Evolutionary conservation across 1,140 invertebrate genomes (phyloP).

Genomic region (Euborellia annulipes): DNA sequence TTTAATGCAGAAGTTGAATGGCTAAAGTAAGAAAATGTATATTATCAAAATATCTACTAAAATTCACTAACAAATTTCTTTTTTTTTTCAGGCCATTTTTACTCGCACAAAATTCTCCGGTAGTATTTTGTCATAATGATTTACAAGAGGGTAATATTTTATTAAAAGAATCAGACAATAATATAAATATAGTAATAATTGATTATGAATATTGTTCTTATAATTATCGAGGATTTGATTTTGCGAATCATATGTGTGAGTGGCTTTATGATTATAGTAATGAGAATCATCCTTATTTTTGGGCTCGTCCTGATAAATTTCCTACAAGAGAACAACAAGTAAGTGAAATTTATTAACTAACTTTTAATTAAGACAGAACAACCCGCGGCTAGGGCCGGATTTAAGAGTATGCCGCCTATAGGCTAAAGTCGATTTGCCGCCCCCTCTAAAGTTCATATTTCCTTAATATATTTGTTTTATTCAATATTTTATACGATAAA

Average conservation of each 20-base stretch:
- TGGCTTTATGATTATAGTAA: constrained; percentile 86
- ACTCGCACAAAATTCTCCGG: constrained; percentile 42
- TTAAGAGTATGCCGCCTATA: no score
- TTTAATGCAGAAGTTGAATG: constrained; percentile 4
- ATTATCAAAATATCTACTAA: no score
- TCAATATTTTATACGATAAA: no score
- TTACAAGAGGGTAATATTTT: constrained; percentile 77
- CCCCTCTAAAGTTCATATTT: no score
- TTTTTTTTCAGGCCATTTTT: constrained; percentile 2
- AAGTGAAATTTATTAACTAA: no score
- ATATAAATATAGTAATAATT: constrained; percentile 58
- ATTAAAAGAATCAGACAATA: constrained; percentile 16
- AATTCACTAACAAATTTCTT: no score
- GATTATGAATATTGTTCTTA: constrained; percentile 92
- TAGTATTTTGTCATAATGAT: constrained; percentile 96
- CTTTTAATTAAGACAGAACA: no score
- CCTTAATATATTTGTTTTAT: no score
- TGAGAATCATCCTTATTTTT: constrained; percentile 60
- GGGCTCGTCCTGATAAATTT: constrained; percentile 44
- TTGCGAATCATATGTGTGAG: constrained; percentile 93
- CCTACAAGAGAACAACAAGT: constrained; percentile 70
- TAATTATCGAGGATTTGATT: constrained; percentile 85
- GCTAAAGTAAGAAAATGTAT: constrained; percentile 7
- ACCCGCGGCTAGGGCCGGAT: no score
- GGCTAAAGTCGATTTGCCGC: no score